These are phyloP conservation scores for Zaprionus africanus DNA, from an alignment of 1,140 invertebrate species.

Conservation along the genomic window DNA sequence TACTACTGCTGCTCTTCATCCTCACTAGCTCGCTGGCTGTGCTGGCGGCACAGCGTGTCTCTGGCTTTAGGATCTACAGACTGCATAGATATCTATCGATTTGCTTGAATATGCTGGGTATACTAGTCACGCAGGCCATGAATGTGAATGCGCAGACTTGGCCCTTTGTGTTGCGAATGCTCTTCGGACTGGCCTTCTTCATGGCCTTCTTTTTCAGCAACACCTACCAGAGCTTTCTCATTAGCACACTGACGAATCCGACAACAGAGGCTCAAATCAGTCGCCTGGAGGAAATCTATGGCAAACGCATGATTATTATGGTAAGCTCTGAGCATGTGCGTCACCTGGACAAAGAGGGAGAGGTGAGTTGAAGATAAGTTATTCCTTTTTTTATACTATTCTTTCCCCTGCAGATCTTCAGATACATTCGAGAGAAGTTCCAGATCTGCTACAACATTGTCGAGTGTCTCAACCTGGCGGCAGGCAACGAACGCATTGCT, in stretches of 20 bases:
- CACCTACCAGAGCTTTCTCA: slow-evolving; percentile 76
- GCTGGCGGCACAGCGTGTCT: slow-evolving; percentile 46
- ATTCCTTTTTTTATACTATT: not conserved
- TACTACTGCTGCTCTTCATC: slow-evolving; percentile 56
- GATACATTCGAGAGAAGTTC: slow-evolving; percentile 77
- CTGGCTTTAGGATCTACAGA: slow-evolving; percentile 15
- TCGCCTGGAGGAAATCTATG: slow-evolving; percentile 67
- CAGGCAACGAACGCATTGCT: slow-evolving; percentile 59
- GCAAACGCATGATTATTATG: slow-evolving; percentile 70
- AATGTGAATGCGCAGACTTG: slow-evolving; percentile 33
- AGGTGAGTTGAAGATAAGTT: slow-evolving; percentile 42
- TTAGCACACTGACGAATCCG: slow-evolving; percentile 76
- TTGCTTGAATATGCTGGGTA: slow-evolving; percentile 56
- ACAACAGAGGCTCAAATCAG: slow-evolving; percentile 54
- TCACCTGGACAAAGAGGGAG: slow-evolving; percentile 73
- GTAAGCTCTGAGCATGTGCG: slow-evolving; percentile 74
- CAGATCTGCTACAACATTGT: slow-evolving; percentile 79
- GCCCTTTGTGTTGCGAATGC: slow-evolving; percentile 37
- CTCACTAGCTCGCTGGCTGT: slow-evolving; percentile 53
- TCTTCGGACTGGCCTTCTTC: slow-evolving; percentile 57
- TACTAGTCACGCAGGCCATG: slow-evolving; percentile 66
- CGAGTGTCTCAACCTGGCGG: slow-evolving; percentile 72
- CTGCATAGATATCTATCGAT: slow-evolving; percentile 56
- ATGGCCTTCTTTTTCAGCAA: slow-evolving; percentile 76
- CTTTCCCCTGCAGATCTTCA: slow-evolving; percentile 57